These are phyloP conservation scores for Chloroceryle amazona DNA, from an alignment of 2,797 vertebrate species.

Conservation along the genomic window DNA sequence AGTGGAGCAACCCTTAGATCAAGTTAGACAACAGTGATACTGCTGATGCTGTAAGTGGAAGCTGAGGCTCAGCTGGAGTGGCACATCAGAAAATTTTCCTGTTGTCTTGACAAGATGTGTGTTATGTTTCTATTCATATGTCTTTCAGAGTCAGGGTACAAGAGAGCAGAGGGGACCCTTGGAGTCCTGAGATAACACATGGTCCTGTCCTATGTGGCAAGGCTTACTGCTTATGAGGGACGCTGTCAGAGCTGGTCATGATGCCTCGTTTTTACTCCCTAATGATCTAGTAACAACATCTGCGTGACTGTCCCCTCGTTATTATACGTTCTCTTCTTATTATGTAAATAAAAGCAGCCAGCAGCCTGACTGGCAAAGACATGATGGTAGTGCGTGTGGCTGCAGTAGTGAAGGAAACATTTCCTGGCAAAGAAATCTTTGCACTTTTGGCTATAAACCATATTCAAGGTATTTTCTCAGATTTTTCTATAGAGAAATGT, in stretches of 20 bases:
- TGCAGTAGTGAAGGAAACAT: background rate
- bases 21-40: background rate
- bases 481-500: background rate
- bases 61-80: background rate
- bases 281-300: background rate
- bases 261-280: background rate
- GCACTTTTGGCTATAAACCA: constrained; percentile 5
- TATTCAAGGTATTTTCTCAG: constrained; percentile 17
- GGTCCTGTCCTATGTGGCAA: background rate
- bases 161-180: background rate
- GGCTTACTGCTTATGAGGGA: background rate
- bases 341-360: constrained; percentile 37
- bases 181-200: fast-evolving
- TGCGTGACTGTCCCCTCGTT: background rate
- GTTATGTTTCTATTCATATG: fast-evolving
- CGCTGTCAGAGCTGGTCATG: background rate
- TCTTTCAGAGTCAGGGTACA: background rate
- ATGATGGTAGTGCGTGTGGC: background rate
- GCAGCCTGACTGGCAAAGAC: background rate
- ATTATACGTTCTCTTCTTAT: background rate
- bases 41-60: background rate
- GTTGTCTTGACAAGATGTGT: background rate
- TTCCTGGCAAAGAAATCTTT: constrained; percentile 40
- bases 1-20: background rate
- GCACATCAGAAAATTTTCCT: background rate